Percentiles rank a stretch among this genome's conserved stretches.
These are phyloP conservation scores for Steinernema hermaphroditum DNA, from an alignment of 2,888 invertebrate species.

Conservation along the genomic window DNA sequence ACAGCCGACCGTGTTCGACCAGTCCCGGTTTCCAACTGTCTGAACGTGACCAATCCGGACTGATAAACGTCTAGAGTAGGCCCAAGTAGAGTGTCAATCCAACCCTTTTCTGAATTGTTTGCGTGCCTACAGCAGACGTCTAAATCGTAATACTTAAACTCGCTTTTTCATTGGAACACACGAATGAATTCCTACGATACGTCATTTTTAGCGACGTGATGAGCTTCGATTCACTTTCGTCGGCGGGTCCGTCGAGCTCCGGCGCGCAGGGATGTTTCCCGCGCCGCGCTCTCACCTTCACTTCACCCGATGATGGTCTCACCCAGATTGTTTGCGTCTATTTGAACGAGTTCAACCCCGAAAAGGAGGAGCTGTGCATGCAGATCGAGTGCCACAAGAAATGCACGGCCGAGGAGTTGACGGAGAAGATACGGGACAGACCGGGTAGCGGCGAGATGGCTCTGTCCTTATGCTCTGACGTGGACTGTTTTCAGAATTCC, in stretches of 20 bases:
- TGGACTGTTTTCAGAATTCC: slow-evolving; percentile 47
- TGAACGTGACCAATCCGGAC: no score
- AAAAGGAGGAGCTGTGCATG: slow-evolving; percentile 75
- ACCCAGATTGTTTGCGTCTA: slow-evolving; percentile 45
- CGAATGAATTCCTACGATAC: not conserved
- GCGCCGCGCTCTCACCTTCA: slow-evolving; percentile 50
- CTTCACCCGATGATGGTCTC: slow-evolving; percentile 69
- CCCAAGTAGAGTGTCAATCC: no score
- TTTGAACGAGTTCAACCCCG: slow-evolving; percentile 62
- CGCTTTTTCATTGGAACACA: no score
- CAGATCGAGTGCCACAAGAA: slow-evolving; percentile 88
- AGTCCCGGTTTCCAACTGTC: no score
- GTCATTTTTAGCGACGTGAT: slow-evolving; percentile 36
- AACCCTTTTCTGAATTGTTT: no score
- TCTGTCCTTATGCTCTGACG: not conserved
- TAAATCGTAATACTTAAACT: no score
- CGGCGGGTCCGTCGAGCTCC: slow-evolving; percentile 42
- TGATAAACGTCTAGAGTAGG: no score
- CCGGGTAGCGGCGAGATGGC: slow-evolving; percentile 34
- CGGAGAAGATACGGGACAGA: slow-evolving; percentile 80
- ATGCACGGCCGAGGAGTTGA: slow-evolving; percentile 87
- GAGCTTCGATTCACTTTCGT: slow-evolving; percentile 57
- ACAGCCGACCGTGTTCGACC: no score
- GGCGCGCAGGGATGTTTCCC: slow-evolving; percentile 47
- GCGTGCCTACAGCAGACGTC: no score